Base-by-base conservation (phyloP, 2,113 vertebrate genomes). In the Rhipidura dahli region DNA sequence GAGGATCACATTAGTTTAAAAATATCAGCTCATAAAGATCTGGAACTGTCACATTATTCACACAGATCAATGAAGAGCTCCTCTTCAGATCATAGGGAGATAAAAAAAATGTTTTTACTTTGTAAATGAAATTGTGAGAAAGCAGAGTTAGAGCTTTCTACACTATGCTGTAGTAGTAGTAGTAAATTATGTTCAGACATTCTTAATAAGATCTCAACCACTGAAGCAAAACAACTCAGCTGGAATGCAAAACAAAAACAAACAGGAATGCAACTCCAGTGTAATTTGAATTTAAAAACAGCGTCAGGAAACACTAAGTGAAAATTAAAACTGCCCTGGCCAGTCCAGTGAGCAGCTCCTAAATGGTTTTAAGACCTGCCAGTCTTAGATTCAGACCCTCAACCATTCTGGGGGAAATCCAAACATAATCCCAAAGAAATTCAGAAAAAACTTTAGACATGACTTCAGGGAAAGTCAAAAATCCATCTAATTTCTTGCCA, bases 211-310 rank as follows among this genome's bases (percentile, higher is more conserved):
- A 63, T 54, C 45, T 86, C 68, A 95, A 28, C 78, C 92, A 83
- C 87, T 6, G 22, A 80, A 88, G 90, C 71, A 93, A 95, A 96
- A 88, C 92, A 95, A 33, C 82, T 93, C 60, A 64, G 60, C 75
- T 93, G 96, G 94, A 94, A 97, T 95, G 93, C 90, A 96, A 97
- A 96, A 93, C 71, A 92, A 96, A 96, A 97, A 92, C 93, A 97
- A 97, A 94, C 66, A 96, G 75, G 82, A 90, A 77, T 66, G 90
- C 71, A 77, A 33, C 85, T 93, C 82, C 87, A 68, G 66, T 40
- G 60, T 66, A 96, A 96, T 96, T 96, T 94, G 90, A 94, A 96
- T 94, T 83, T 86, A 45, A 94, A 96, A 96, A 93, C 79, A 94
- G 94, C 71, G 8, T 93, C 79, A 56, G 90, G 90, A 70, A 91